Evolutionary conservation across 2,113 vertebrate species (phyloP).

Genomic region (Apodemus sylvaticus): DNA sequence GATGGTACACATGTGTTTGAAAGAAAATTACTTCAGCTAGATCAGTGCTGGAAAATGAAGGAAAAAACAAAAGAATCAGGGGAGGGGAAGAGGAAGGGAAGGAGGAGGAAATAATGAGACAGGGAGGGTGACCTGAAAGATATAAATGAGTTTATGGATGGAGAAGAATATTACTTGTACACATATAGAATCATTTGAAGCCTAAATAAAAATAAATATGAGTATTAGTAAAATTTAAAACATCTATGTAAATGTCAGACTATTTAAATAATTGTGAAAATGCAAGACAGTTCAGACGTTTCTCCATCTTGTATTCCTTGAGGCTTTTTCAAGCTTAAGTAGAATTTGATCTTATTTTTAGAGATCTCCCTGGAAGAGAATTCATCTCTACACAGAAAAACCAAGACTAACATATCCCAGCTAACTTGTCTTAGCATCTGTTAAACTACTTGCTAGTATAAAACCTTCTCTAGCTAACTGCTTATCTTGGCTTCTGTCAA

Average conservation of each 20-base stretch:
- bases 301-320: background rate
- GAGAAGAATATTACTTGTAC: background rate
- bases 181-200: background rate
- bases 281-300: background rate
- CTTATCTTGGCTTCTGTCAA: background rate
- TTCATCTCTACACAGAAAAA: background rate
- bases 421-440: background rate
- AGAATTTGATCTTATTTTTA: background rate
- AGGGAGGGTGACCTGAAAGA: background rate
- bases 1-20: no score
- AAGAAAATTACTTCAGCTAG: background rate
- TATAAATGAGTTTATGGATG: background rate
- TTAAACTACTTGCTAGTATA: background rate
- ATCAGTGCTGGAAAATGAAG: background rate
- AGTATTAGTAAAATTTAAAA: background rate
- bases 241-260: background rate
- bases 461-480: background rate
- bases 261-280: background rate
- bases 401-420: background rate
- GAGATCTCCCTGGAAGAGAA: background rate
- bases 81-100: background rate
- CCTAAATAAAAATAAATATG: background rate
- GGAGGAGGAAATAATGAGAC: background rate
- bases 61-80: background rate
- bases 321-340: background rate